Percentiles rank a stretch among this genome's conserved stretches.
Evolutionary conservation across 2,888 invertebrate genomes (phyloP).

Genomic region (Arenicola marina): DNA sequence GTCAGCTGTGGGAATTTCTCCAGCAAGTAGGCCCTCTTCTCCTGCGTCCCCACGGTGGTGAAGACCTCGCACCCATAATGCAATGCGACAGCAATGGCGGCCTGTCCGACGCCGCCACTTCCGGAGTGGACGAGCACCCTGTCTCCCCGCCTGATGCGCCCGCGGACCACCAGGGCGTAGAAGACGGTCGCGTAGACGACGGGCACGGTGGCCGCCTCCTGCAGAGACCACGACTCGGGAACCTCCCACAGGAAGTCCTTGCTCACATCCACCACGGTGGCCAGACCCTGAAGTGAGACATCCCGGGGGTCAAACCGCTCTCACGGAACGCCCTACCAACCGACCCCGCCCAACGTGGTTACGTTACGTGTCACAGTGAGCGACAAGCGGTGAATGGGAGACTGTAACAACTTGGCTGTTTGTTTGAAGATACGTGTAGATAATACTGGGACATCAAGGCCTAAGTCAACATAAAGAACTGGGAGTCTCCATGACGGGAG

Average conservation of each 20-base stretch:
- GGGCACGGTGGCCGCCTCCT: constrained; percentile 89
- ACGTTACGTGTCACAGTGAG: no score
- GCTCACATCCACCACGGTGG: constrained; percentile 68
- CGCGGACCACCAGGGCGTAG: constrained; percentile 84
- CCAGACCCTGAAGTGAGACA: constrained; percentile 8
- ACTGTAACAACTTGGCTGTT: no score
- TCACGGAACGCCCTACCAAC: no score
- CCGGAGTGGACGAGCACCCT: constrained; percentile 80
- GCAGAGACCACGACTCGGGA: constrained; percentile 81
- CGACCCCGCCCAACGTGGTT: no score
- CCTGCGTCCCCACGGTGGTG: constrained; percentile 82
- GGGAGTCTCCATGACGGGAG: no score
- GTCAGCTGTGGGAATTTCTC: constrained; percentile 1
- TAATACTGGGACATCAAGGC: no score
- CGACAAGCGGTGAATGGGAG: no score
- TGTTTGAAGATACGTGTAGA: no score
- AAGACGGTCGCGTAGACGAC: constrained; percentile 83
- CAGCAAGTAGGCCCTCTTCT: constrained; percentile 72
- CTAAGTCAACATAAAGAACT: no score
- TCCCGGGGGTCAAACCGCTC: not conserved
- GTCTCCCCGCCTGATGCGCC: constrained; percentile 65
- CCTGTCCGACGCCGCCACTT: constrained; percentile 87
- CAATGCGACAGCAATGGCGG: constrained; percentile 87
- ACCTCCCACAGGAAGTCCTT: constrained; percentile 74
- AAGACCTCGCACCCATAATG: constrained; percentile 77